Conservation (phyloP, 1,140 invertebrate genomes). For the Meloidogyne hapla region DNA sequence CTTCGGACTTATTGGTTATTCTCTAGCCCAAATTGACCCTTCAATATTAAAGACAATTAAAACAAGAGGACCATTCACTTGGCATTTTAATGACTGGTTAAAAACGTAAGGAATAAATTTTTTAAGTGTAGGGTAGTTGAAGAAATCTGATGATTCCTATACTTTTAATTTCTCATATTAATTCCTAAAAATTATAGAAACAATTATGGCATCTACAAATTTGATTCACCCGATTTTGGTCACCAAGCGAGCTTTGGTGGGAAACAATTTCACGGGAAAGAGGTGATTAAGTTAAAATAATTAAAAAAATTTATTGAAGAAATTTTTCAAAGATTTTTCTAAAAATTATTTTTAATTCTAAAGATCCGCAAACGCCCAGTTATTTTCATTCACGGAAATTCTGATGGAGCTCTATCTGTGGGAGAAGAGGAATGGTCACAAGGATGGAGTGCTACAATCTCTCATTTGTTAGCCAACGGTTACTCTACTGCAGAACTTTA, state of each 20-base stretch:
- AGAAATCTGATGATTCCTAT: too few relatives aligned
- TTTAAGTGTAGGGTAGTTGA: too few relatives aligned
- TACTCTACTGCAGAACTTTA: slow-evolving; percentile 49
- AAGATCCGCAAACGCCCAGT: slow-evolving; percentile 35
- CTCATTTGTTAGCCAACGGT: slow-evolving; percentile 45
- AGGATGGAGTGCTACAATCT: slow-evolving; percentile 41
- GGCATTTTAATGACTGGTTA: background rate
- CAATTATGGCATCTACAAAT: background rate
- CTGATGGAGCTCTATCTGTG: slow-evolving; percentile 40
- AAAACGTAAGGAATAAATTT: background rate
- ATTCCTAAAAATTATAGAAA: background rate
- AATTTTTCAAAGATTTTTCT: background rate
- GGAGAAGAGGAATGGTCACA: slow-evolving; percentile 30
- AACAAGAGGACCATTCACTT: background rate
- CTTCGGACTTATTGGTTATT: background rate
- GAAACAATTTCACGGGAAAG: background rate
- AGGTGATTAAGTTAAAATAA: background rate
- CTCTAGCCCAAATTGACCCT: background rate
- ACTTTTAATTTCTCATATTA: background rate
- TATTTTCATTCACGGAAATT: slow-evolving; percentile 51
- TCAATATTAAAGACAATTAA: background rate
- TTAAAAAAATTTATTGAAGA: too few relatives aligned
- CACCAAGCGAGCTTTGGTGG: background rate
- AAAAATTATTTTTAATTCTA: background rate
- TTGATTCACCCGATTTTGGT: background rate